These are phyloP conservation scores for Linurgus olivaceus DNA, from an alignment of 2,797 vertebrate species.

Conservation along the genomic window DNA sequence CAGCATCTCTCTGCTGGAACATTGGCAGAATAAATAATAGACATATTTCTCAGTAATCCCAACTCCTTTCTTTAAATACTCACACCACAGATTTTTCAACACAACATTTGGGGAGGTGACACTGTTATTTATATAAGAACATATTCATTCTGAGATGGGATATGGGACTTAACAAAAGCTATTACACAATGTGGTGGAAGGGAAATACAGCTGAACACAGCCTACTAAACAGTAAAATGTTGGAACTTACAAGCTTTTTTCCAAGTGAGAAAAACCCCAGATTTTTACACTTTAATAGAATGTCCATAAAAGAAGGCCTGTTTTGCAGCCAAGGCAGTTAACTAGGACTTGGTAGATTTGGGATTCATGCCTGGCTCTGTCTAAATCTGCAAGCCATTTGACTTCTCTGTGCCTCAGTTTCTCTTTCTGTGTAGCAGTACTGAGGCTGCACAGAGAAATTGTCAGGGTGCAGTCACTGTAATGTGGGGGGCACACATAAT, in stretches of 20 bases:
- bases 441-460: neutral
- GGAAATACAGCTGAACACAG: neutral
- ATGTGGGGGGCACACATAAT: fast-evolving
- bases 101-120: neutral
- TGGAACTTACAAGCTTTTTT: neutral
- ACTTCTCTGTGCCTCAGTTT: neutral
- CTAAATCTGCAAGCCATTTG: neutral
- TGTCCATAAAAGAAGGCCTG: neutral
- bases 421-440: neutral
- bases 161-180: neutral
- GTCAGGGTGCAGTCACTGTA: neutral
- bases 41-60: neutral
- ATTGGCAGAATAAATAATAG: neutral
- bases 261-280: neutral
- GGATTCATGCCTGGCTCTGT: neutral
- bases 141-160: neutral
- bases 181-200: neutral
- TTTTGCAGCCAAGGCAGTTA: neutral
- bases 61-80: neutral
- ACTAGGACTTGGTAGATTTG: neutral
- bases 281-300: neutral
- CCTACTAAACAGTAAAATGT: neutral
- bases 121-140: neutral
- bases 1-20: neutral
- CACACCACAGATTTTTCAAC: neutral